These are phyloP conservation scores for Actinopyga echinites DNA, from an alignment of 53 echinoderm and acorn worm species.

Conservation along the genomic window DNA sequence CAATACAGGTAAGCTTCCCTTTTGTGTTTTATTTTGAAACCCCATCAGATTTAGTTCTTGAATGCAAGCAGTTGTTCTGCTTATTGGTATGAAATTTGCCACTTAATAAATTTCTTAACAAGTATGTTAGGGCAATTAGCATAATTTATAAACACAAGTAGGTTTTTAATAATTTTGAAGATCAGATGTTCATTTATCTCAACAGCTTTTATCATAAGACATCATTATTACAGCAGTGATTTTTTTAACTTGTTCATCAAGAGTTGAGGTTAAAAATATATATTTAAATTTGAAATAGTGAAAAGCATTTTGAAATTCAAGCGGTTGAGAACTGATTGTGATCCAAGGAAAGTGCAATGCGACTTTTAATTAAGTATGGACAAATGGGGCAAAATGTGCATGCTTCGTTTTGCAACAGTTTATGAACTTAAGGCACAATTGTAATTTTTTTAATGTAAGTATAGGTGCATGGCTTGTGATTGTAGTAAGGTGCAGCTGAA, in stretches of 20 bases:
- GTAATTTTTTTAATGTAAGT: no score
- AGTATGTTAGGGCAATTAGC: conserved; percentile 69
- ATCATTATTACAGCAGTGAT: conserved; percentile 37
- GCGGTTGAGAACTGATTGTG: no score
- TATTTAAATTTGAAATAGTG: conserved; percentile 16
- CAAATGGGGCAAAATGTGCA: conserved; percentile 8
- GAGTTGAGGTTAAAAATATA: conserved; percentile 18
- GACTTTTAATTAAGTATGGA: conserved; percentile 31
- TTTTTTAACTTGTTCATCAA: conserved; percentile 19
- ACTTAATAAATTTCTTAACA: conserved; percentile 43
- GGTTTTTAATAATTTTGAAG: conserved; percentile 73
- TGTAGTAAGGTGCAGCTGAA: no score
- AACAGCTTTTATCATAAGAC: conserved; percentile 51
- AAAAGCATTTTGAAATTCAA: not conserved
- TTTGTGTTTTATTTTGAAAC: conserved; percentile 9
- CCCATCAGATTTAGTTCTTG: conserved; percentile 45
- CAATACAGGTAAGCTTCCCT: conserved; percentile 36
- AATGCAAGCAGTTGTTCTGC: conserved; percentile 19
- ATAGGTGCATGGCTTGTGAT: no score
- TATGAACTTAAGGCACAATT: no score
- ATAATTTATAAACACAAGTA: conserved; percentile 99
- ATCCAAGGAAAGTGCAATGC: conserved; percentile 9
- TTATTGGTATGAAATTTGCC: conserved; percentile 10
- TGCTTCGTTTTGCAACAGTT: no score
- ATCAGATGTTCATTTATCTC: conserved; percentile 81